A percentile compares a stretch with the other conserved stretches of the same genome.
Evolutionary conservation across 2,797 vertebrate genomes (phyloP).

Genomic region (Zalophus californianus): DNA sequence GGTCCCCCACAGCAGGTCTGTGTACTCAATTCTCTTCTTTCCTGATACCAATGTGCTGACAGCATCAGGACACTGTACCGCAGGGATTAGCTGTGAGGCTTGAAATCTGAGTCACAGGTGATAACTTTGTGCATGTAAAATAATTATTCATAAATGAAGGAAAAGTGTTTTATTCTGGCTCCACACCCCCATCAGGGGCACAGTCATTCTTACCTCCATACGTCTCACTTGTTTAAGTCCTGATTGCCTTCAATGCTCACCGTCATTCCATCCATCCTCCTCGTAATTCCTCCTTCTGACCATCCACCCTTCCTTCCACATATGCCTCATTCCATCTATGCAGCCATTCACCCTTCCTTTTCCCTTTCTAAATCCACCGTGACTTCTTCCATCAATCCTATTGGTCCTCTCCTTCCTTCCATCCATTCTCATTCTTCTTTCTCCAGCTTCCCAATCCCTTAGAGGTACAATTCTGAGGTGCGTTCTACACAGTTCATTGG

Average conservation of each 20-base stretch:
- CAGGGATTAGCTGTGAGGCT: not conserved
- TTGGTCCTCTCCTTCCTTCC: not conserved
- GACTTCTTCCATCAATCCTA: not conserved
- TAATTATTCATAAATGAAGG: slow-evolving; percentile 5
- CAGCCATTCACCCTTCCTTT: not conserved
- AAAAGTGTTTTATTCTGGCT: not conserved
- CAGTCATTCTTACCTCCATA: not conserved
- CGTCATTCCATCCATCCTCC: not conserved
- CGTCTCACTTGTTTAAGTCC: not conserved
- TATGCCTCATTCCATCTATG: not conserved
- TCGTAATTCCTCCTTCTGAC: not conserved
- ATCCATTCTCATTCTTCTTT: not conserved
- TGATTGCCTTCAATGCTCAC: not conserved
- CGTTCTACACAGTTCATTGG: not conserved
- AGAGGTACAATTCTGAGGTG: not conserved
- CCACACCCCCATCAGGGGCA: not conserved
- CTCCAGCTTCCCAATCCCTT: not conserved
- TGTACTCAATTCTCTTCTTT: not conserved
- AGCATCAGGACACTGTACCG: not conserved
- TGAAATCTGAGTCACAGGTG: slow-evolving; percentile 20
- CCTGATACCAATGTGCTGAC: not conserved
- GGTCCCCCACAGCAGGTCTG: slow-evolving; percentile 15
- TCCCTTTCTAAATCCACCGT: not conserved
- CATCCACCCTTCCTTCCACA: not conserved
- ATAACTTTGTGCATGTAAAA: not conserved